Evolutionary conservation across 2,888 invertebrate species (phyloP), one percentile per base, ranked within the genome.

Genomic region (Drosophila hawaiiensis): DNA sequence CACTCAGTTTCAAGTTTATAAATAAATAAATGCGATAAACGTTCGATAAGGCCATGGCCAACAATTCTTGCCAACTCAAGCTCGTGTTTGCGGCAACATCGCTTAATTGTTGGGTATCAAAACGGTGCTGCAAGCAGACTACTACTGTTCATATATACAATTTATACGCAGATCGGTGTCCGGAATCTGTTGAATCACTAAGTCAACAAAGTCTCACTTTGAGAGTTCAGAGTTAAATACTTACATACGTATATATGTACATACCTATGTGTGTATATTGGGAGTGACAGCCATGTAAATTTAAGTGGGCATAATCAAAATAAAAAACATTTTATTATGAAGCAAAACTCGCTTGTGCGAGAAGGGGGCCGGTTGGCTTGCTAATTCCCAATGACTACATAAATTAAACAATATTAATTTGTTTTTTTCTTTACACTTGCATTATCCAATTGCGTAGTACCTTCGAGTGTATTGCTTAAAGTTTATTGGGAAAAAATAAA

Each of bases 31-130:
- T 37, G 31, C 72, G 54, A 33, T 56, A 37, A 22, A 59, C 55
- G 60, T 58, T 31, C 55, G 49, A 29, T 53, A 29, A 33, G 53
- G 52, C 39, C 43, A 47, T 19, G 43, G 47, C 12, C 47, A 50
- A 29, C 39, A 33, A 19, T 72, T 73, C 49, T 77, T 85, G 82
- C 60, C 80, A 69, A 77, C 52, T 83, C 82, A 83, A 71, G 71
- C 68, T 82, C 71, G 71, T 56, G 28, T 31, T 49, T 31, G 25
- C 19, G 33, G 47, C 53, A 59, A 52, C 47, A 60, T 31, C 29
- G 19, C 3, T 9, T n/a, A 53, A 60, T 29, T 31, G 10, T 4
- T 29, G 39, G 56, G 31, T 31, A 19, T 28, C 60, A 29, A n/a
- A 52, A 3, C 14, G 14, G 25, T n/a, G 47, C 7, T 47, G 47